A percentile compares a stretch with the other conserved stretches of the same genome.
Conservation (phyloP, 2,113 vertebrate species). For the Cavia aperea region DNA sequence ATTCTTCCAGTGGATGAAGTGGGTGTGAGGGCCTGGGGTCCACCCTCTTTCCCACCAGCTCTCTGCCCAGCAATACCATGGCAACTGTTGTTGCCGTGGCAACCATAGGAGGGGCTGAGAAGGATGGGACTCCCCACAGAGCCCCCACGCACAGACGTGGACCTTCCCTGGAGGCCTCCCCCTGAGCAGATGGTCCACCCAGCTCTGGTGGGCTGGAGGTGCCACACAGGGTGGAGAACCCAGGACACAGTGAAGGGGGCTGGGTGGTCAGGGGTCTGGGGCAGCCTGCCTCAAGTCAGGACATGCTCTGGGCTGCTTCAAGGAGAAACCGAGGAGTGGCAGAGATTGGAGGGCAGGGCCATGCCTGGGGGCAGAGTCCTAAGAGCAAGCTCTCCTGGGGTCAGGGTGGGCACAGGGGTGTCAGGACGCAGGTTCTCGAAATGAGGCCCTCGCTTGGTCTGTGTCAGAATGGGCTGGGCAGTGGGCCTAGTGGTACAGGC, state of each 20-base stretch:
- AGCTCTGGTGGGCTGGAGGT: not conserved
- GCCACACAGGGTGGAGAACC: rapidly evolving
- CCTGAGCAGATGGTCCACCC: not conserved
- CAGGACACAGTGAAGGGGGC: not conserved
- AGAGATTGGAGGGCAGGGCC: slow-evolving; percentile 29
- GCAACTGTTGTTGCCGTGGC: slow-evolving; percentile 74
- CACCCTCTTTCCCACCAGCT: slow-evolving; percentile 38
- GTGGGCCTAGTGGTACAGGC: not conserved
- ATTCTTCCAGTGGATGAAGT: not conserved
- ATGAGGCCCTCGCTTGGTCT: not conserved
- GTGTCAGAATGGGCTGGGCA: not conserved
- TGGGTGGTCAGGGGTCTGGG: not conserved
- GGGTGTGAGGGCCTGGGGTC: slow-evolving; percentile 16
- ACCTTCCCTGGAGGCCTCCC: slow-evolving; percentile 59
- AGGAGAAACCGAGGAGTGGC: slow-evolving; percentile 32
- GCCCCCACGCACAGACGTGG: slow-evolving; percentile 38
- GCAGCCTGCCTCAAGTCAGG: not conserved
- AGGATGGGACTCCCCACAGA: slow-evolving; percentile 49
- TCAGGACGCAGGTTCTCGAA: not conserved
- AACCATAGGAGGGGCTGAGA: slow-evolving; percentile 67
- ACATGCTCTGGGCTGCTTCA: slow-evolving; percentile 24
- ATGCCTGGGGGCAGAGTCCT: not conserved
- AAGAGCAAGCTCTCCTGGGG: not conserved
- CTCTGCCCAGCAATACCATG: slow-evolving; percentile 54
- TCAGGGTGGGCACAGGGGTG: not conserved